phyloP scores from a whole-genome alignment of 2,797 vertebrate genomes.

The Gambelia wislizenii region DNA sequence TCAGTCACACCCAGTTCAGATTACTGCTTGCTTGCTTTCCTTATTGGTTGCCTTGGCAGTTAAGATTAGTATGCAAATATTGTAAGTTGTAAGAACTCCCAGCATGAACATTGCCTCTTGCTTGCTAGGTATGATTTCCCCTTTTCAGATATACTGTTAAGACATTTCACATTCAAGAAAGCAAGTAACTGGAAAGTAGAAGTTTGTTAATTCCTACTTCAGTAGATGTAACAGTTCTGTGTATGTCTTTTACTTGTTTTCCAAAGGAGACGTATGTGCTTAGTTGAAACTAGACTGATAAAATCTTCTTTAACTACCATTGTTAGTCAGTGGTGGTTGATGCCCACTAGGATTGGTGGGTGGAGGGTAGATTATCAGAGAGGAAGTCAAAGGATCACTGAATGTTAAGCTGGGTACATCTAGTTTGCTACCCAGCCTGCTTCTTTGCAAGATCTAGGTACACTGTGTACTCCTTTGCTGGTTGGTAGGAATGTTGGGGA shows the following conservation, averaged over 20 bases:
- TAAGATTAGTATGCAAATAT: slow-evolving; percentile 7
- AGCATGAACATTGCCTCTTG: background rate
- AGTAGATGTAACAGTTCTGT: background rate
- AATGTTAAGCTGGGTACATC: too few relatives aligned
- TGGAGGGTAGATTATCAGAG: too few relatives aligned
- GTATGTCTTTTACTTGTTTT: slow-evolving; percentile 12
- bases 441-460: too few relatives aligned
- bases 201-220: background rate
- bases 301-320: background rate
- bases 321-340: too few relatives aligned
- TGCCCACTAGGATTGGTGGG: too few relatives aligned
- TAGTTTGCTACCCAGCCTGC: too few relatives aligned
- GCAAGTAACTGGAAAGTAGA: background rate
- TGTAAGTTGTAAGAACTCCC: background rate
- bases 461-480: too few relatives aligned
- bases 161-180: background rate
- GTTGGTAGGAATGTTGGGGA: too few relatives aligned
- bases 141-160: background rate
- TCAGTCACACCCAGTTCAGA: slow-evolving; percentile 5
- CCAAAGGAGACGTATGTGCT: background rate
- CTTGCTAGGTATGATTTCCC: background rate
- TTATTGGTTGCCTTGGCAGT: slow-evolving; percentile 5
- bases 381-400: too few relatives aligned
- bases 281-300: background rate
- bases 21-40: slow-evolving; percentile 28